These are phyloP conservation scores for Lithophane socia DNA, from an alignment of 2,888 invertebrate species.

Conservation along the genomic window DNA sequence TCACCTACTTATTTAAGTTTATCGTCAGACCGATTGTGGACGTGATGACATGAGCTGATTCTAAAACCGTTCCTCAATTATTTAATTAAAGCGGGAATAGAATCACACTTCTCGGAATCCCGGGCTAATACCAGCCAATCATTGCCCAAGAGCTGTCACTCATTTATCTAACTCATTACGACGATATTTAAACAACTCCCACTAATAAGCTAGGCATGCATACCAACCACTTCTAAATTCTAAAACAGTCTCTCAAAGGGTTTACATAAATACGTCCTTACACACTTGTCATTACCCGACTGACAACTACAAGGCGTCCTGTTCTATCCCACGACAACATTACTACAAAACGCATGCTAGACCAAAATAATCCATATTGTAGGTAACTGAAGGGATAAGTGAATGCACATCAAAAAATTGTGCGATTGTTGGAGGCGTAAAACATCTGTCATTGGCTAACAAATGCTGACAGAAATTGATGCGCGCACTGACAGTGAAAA, in stretches of 20 bases:
- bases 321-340: constrained; percentile 69
- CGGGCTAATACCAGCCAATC: constrained; percentile 41
- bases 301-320: constrained; percentile 83
- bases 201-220: constrained; percentile 68
- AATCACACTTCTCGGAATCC: constrained; percentile 37
- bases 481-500: constrained; percentile 89
- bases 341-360: constrained; percentile 37
- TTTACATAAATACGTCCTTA: constrained; percentile 82
- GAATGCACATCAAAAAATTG: constrained; percentile 57
- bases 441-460: constrained; percentile 89
- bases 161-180: constrained; percentile 63
- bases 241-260: constrained; percentile 83
- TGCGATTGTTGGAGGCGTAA: constrained; percentile 79
- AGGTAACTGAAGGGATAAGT: constrained; percentile 56
- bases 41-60: background rate
- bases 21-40: background rate
- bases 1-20: background rate
- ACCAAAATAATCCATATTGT: constrained; percentile 62
- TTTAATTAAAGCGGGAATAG: constrained; percentile 26
- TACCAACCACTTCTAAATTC: constrained; percentile 71
- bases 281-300: constrained; percentile 83
- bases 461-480: constrained; percentile 89
- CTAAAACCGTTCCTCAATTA: constrained; percentile 15
- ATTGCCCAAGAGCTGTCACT: constrained; percentile 59
- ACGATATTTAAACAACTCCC: constrained; percentile 58